phyloP scores from a whole-genome alignment of 1,140 invertebrate genomes.

The Aphelenchoides besseyi region DNA sequence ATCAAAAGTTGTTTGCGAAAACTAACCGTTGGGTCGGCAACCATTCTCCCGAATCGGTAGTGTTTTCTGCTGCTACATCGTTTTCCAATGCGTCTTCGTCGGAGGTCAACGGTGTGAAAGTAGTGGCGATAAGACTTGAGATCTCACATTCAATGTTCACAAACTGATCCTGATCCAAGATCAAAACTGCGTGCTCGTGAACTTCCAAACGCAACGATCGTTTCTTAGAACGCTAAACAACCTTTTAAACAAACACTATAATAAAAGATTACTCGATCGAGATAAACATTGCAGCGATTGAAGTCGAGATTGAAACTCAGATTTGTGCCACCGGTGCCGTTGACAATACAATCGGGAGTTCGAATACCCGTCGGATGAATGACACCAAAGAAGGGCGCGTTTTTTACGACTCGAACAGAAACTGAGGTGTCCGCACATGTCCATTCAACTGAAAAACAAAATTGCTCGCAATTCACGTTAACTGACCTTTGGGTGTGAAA shows the following conservation, averaged over 20 bases:
- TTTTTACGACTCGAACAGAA: neutral
- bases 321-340: slow-evolving; percentile 14
- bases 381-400: slow-evolving; percentile 17
- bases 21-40: slow-evolving; percentile 3
- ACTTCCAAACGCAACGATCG: slow-evolving; percentile 8
- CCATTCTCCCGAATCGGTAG: neutral
- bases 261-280: neutral
- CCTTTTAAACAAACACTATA: neutral
- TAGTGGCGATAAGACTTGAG: neutral
- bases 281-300: neutral
- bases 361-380: neutral
- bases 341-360: neutral
- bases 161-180: slow-evolving; percentile 14
- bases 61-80: neutral
- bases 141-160: slow-evolving; percentile 11
- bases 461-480: no score
- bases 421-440: neutral
- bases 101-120: neutral
- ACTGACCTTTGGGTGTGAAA: slow-evolving; percentile 8
- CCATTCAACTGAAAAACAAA: slow-evolving; percentile 11
- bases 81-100: slow-evolving; percentile 1
- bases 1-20: neutral
- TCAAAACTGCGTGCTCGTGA: neutral
- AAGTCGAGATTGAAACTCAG: neutral
- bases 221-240: slow-evolving; percentile 11